Conservation (phyloP, 1,140 invertebrate genomes). For the Trypoxylus dichotomus region DNA sequence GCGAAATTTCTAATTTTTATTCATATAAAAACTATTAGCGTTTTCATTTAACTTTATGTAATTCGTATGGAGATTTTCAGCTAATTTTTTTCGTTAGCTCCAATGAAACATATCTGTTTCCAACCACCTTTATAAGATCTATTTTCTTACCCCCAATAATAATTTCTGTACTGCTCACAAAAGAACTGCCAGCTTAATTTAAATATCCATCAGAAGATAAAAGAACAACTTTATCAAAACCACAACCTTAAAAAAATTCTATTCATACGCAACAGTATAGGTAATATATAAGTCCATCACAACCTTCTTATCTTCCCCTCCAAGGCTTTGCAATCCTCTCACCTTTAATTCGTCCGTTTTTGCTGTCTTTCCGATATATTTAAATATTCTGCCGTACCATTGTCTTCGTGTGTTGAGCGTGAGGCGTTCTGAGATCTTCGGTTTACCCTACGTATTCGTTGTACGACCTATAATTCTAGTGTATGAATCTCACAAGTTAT, state of each 20-base stretch:
- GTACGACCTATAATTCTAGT: not conserved
- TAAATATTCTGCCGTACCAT: no score
- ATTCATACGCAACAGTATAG: not conserved
- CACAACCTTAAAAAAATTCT: conserved; percentile 19
- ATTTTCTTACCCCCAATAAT: no score
- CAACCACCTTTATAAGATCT: no score
- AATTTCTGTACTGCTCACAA: no score
- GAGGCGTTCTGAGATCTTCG: not conserved
- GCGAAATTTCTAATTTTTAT: no score
- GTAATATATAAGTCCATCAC: conserved; percentile 4
- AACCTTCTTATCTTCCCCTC: conserved; percentile 5
- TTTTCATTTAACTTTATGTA: no score
- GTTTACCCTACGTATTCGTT: not conserved
- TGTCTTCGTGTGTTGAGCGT: not conserved
- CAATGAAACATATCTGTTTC: no score
- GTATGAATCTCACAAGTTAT: not conserved
- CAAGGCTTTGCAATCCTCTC: not conserved
- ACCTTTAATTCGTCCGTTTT: not conserved
- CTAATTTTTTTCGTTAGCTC: no score
- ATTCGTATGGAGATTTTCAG: no score
- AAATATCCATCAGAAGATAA: not conserved
- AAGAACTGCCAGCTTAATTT: no score
- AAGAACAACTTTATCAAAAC: not conserved
- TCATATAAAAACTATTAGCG: no score
- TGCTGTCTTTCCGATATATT: no score